Conservation (phyloP, 2,888 invertebrate genomes). For the Nemotelus nigrinus region DNA sequence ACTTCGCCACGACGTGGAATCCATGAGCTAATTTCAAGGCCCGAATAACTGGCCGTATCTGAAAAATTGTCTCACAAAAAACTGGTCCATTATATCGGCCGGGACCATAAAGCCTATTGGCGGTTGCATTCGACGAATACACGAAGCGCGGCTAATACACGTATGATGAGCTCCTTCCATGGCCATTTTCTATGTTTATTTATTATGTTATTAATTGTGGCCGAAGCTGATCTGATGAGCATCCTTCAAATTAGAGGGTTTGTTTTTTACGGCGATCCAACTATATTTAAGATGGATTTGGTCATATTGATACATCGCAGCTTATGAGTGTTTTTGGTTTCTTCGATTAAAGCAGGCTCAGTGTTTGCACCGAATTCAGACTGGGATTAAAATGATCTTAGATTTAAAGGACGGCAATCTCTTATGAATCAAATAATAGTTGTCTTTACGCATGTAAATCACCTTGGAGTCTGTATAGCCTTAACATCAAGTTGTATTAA, state of each 20-base stretch:
- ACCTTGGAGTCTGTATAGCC: too few species aligned
- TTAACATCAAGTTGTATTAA: too few species aligned
- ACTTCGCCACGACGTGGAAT: slow-evolving; percentile 8
- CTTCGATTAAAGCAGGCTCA: too few species aligned
- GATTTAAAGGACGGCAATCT: too few species aligned
- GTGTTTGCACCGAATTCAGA: too few species aligned
- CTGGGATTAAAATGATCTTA: too few species aligned
- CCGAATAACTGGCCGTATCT: slow-evolving; percentile 16
- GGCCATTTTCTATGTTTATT: slow-evolving; percentile 39
- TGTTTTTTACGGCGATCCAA: too few species aligned
- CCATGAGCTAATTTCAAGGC: slow-evolving; percentile 9
- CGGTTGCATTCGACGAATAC: slow-evolving; percentile 30
- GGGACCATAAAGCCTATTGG: slow-evolving; percentile 29
- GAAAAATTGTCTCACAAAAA: slow-evolving; percentile 20
- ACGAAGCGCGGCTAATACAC: background rate
- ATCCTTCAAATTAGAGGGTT: background rate
- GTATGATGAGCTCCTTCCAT: slow-evolving; percentile 6
- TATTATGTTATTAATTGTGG: slow-evolving; percentile 43
- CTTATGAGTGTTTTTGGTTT: too few species aligned
- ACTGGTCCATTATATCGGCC: slow-evolving; percentile 26
- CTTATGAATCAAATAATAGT: too few species aligned
- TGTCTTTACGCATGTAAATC: too few species aligned
- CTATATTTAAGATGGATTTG: too few species aligned
- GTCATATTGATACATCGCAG: too few species aligned
- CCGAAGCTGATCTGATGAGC: background rate